phyloP scores from a whole-genome alignment of 1,140 invertebrate species.

The Drosophila pruinosa region DNA sequence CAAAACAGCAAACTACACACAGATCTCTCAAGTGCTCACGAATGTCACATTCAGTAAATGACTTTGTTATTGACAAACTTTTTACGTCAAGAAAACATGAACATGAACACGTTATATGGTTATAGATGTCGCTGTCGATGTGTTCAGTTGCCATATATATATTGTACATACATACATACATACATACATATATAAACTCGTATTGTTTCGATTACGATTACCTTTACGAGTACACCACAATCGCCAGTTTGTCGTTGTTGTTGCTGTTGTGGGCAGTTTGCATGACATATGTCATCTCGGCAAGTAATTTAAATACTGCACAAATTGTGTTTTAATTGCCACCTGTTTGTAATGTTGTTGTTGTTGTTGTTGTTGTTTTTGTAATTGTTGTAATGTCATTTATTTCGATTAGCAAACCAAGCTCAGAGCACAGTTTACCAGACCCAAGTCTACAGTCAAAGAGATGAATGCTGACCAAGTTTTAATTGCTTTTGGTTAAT shows the following conservation, averaged over 20 bases:
- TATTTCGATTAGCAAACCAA: slow-evolving; percentile 59
- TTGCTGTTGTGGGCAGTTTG: slow-evolving; percentile 45
- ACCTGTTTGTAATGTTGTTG: slow-evolving; percentile 47
- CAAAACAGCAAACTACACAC: not conserved
- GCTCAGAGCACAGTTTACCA: slow-evolving; percentile 24
- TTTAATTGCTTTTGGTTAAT: slow-evolving; percentile 66
- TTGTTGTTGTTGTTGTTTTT: slow-evolving; percentile 13
- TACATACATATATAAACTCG: slow-evolving; percentile 3
- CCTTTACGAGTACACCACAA: too few species aligned
- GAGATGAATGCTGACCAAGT: slow-evolving; percentile 47
- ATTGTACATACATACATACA: not conserved
- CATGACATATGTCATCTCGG: slow-evolving; percentile 72
- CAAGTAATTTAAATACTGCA: slow-evolving; percentile 73
- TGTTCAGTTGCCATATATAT: not conserved
- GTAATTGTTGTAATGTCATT: slow-evolving; percentile 62
- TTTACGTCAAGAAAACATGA: not conserved
- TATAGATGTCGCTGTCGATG: not conserved
- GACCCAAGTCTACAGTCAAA: slow-evolving; percentile 8
- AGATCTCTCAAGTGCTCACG: not conserved
- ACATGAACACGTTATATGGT: not conserved
- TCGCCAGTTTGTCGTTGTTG: slow-evolving; percentile 13
- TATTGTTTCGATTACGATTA: slow-evolving; percentile 31
- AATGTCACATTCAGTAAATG: slow-evolving; percentile 42
- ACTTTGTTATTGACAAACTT: slow-evolving; percentile 34
- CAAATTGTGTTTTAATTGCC: slow-evolving; percentile 77